phyloP scores from a whole-genome alignment of 2,797 vertebrate genomes.

The Peromyscus eremicus region DNA sequence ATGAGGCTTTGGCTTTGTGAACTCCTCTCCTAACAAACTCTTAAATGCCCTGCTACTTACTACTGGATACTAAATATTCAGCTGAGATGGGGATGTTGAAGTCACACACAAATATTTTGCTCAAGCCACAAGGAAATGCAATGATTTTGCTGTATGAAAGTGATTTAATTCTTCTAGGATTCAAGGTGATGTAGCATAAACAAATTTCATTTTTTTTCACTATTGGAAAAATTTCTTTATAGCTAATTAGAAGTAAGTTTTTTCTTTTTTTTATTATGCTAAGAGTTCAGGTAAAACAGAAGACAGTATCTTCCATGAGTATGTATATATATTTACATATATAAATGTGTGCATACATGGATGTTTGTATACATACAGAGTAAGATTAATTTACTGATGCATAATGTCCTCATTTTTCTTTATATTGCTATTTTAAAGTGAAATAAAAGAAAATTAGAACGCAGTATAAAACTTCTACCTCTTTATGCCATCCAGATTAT shows the following conservation, averaged over 20 bases:
- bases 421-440: not conserved
- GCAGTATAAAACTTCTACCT: not conserved
- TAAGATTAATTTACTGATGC: not conserved
- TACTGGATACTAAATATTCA: not conserved
- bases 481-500: not conserved
- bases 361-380: not conserved
- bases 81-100: not conserved
- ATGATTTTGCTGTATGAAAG: not conserved
- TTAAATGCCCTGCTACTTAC: not conserved
- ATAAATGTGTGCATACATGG: too few relatives aligned
- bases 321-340: not conserved
- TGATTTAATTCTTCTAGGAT: not conserved
- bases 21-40: not conserved
- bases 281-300: not conserved
- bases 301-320: not conserved
- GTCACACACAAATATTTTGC: not conserved
- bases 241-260: not conserved
- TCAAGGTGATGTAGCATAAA: not conserved
- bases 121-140: not conserved
- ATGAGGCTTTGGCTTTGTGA: rapidly evolving
- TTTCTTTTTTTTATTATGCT: not conserved
- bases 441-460: not conserved
- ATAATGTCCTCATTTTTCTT: not conserved
- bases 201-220: not conserved
- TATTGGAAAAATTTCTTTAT: not conserved